Evolutionary conservation across 1,140 invertebrate species (phyloP).

Genomic region (Ericerus pela): DNA sequence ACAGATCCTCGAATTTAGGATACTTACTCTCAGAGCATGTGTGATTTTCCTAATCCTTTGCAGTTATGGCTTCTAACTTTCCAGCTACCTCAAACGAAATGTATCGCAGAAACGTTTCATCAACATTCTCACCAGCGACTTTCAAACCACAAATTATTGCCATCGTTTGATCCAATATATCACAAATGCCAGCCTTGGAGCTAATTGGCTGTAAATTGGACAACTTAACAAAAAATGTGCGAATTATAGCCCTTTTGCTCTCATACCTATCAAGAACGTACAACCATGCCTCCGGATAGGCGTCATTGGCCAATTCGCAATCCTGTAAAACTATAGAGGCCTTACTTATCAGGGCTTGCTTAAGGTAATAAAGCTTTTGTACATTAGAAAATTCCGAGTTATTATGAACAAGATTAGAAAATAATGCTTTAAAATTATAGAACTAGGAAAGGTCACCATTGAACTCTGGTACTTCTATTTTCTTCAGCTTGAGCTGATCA

Average conservation of each 20-base stretch:
- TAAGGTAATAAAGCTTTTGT: constrained; percentile 10
- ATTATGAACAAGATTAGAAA: background rate
- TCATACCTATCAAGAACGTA: background rate
- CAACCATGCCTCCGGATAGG: background rate
- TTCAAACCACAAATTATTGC: background rate
- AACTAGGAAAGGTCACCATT: background rate
- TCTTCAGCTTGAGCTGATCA: background rate
- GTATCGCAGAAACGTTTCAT: background rate
- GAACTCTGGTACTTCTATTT: background rate
- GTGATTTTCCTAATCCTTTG: background rate
- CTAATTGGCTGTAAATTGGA: background rate
- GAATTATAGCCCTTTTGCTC: background rate
- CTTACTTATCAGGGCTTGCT: background rate
- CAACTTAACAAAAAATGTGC: background rate
- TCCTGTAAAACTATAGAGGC: background rate
- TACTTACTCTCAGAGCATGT: background rate
- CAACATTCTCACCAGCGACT: background rate
- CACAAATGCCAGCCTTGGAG: background rate
- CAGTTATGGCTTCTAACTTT: background rate
- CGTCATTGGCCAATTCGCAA: background rate
- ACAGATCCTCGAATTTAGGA: background rate
- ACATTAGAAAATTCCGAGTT: background rate
- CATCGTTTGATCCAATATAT: background rate
- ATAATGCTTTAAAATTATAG: background rate
- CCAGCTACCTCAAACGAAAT: background rate